These are phyloP conservation scores for Sphecodes monilicornis DNA, from an alignment of 2,888 invertebrate genomes.

Conservation along the genomic window DNA sequence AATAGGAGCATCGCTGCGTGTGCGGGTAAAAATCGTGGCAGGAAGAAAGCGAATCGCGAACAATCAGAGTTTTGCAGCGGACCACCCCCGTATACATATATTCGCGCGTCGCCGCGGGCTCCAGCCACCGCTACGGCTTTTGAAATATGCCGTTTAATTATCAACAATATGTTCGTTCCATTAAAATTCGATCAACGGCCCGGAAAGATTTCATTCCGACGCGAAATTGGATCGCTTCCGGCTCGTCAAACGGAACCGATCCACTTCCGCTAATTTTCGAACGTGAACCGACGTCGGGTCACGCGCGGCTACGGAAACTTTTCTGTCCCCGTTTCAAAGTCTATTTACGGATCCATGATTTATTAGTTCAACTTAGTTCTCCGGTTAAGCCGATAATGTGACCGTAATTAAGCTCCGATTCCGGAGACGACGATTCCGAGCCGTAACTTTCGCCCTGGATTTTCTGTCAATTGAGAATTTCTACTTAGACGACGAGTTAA, in stretches of 20 bases:
- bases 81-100: neutral
- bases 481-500: neutral
- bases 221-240: constrained; percentile 27
- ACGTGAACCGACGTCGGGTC: neutral
- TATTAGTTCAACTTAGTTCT: neutral
- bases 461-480: neutral
- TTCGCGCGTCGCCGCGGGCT: neutral
- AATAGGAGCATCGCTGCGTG: neutral
- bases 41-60: neutral
- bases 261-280: constrained; percentile 1
- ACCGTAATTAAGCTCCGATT: neutral
- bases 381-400: constrained; percentile 1
- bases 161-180: neutral
- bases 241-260: neutral
- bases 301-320: neutral
- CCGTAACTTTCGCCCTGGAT: neutral
- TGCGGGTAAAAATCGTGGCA: neutral
- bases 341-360: neutral
- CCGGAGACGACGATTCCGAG: neutral
- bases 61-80: neutral
- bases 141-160: constrained; percentile 25
- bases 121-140: neutral
- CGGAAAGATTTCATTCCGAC: constrained; percentile 9
- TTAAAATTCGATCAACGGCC: constrained; percentile 32
- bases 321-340: neutral